Evolutionary conservation across 1,140 invertebrate species (phyloP), one percentile per base, ranked within the genome.

Genomic region (Pissodes strobi): DNA sequence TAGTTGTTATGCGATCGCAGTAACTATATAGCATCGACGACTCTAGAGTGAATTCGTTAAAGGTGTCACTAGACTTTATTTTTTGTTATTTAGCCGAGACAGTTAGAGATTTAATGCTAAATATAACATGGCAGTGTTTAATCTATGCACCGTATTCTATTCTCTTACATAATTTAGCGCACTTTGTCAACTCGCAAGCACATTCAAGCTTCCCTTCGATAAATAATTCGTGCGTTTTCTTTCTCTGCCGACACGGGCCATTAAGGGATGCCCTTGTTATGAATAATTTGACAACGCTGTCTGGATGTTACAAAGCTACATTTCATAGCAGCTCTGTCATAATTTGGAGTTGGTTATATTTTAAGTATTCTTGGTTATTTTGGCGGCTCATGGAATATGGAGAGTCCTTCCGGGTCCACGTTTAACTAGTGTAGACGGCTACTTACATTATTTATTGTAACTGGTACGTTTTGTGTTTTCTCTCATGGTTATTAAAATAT

Each of bases 261-360:
- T 39, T 55, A 39, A 55, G 52, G 45, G 45, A 48, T 48, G 21
- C 45, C 45, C 45, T 21, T 4, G 52, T 39, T 34, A 37, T 49
- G 34, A 60, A 60, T 60, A 60, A 60, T 49, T 48, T 51, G 58
- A 15, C 43, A 60, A 60, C 46, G 15, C 52, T 55, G 52, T 55
- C 52, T 38, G 15, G 34, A 39, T n/a, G 30, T 23, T 39, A 21
- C 30, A 23, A 5, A 12, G 52, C 39, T 45, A n/a, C 55, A 30
- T 57, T 57, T 57, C 38, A 41, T 22, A 39, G 19, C 45, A 55
- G 15, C 52, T 55, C 39, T 34, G 25, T 57, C 55, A 57, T 21
- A 57, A 57, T 57, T 57, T 57, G 25, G 45, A 57, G 8, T 43
- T 57, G 15, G 38, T 45, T 39, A 21, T 45, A 39, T 22, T 57